These are phyloP conservation scores for Pelmatolapia mariae DNA, from an alignment of 2,113 vertebrate species.

Conservation along the genomic window DNA sequence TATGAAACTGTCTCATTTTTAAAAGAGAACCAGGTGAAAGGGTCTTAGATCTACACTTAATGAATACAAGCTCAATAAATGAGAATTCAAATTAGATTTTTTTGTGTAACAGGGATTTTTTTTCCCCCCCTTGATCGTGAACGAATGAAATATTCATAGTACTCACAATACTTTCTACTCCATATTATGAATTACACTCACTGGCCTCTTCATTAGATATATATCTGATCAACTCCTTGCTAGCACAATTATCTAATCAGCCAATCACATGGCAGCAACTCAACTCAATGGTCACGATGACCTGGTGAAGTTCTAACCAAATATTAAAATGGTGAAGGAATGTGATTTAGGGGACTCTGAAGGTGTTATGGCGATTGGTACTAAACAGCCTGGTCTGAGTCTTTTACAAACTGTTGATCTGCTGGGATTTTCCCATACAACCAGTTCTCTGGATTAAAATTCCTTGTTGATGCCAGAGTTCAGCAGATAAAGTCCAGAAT, in stretches of 20 bases:
- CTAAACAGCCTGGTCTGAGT: neutral
- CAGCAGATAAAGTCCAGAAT: neutral
- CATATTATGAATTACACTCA: neutral
- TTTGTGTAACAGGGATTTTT: neutral
- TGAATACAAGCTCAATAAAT: neutral
- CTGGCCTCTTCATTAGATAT: neutral
- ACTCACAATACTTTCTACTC: neutral
- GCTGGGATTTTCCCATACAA: neutral
- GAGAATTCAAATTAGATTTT: neutral
- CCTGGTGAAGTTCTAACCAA: neutral
- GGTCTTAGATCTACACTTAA: neutral
- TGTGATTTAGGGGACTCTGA: neutral
- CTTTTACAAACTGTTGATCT: neutral
- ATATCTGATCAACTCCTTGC: neutral
- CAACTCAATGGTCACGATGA: neutral
- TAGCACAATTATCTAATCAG: neutral
- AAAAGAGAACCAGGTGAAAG: neutral
- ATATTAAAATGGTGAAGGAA: neutral
- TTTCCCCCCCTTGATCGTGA: rapidly evolving
- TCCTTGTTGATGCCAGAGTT: neutral
- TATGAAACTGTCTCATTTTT: too few species aligned
- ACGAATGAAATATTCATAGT: neutral
- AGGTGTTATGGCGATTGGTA: neutral
- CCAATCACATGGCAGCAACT: neutral
- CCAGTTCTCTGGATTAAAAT: neutral